phyloP scores from a whole-genome alignment of 2,888 invertebrate species.

The Acrobasis consociella region DNA sequence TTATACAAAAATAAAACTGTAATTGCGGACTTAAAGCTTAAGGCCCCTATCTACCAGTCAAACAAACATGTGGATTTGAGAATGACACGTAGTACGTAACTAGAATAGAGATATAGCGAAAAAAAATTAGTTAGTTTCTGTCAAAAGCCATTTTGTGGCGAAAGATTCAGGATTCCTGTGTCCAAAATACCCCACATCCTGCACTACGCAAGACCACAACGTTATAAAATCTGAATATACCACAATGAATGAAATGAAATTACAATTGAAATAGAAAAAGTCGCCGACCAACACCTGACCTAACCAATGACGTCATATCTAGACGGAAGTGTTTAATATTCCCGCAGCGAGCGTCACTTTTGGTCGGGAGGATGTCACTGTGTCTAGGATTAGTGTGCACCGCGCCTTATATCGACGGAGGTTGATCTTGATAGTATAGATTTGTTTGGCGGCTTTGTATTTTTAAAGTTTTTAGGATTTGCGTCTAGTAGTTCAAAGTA shows the following conservation, averaged over 20 bases:
- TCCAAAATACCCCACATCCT: too few species aligned
- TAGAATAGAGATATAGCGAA: too few species aligned
- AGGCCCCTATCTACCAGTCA: too few species aligned
- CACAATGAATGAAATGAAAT: neutral
- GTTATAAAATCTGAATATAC: neutral
- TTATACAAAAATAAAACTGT: too few species aligned
- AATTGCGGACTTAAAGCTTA: too few species aligned
- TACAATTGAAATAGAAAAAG: neutral
- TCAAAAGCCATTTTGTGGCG: too few species aligned
- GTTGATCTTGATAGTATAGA: constrained; percentile 9
- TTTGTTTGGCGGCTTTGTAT: constrained; percentile 11
- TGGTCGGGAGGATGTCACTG: constrained; percentile 30
- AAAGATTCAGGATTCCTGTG: too few species aligned
- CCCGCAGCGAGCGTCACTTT: constrained; percentile 27
- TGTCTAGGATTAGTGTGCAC: constrained; percentile 22
- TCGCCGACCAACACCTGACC: constrained; percentile 15
- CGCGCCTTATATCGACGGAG: constrained; percentile 11
- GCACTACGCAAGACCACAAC: too few species aligned
- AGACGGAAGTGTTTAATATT: constrained; percentile 35
- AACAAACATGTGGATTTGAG: too few species aligned
- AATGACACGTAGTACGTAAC: too few species aligned
- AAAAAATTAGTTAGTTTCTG: too few species aligned
- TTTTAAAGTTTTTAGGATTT: neutral
- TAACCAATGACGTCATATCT: constrained; percentile 28
- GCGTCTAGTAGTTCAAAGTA: too few species aligned